A percentile compares a stretch with the other conserved stretches of the same genome.
phyloP scores from a whole-genome alignment of 2,888 invertebrate species.

The Euclidia mi region DNA sequence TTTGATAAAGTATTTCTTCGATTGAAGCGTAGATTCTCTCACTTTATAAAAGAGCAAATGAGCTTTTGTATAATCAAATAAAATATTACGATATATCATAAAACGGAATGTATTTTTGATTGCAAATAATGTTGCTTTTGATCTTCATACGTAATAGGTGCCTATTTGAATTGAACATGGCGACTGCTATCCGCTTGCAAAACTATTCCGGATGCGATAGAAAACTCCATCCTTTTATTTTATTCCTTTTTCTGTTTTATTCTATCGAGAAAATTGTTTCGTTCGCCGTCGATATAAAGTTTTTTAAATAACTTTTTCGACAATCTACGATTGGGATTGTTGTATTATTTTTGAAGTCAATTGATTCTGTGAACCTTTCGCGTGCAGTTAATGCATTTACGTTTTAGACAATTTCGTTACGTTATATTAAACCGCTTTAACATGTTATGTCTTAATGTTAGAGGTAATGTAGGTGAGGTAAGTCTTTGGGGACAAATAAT shows the following conservation, averaged over 20 bases:
- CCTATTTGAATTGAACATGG: conserved; percentile 76
- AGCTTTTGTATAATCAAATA: conserved; percentile 30
- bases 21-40: too few relatives aligned
- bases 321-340: neutral
- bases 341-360: neutral
- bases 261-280: conserved; percentile 79
- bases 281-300: conserved; percentile 50
- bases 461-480: too few relatives aligned
- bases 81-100: conserved; percentile 31
- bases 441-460: too few relatives aligned
- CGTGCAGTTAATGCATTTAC: too few relatives aligned
- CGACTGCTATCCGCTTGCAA: conserved; percentile 84
- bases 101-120: conserved; percentile 33
- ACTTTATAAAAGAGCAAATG: conserved; percentile 5
- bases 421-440: too few relatives aligned
- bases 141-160: conserved; percentile 68
- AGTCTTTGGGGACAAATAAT: too few relatives aligned
- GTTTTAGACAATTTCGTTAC: too few relatives aligned
- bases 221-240: conserved; percentile 85
- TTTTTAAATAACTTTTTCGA: conserved; percentile 15
- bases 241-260: conserved; percentile 83
- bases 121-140: conserved; percentile 20
- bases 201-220: conserved; percentile 85
- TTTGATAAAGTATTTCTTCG: too few relatives aligned
- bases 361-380: too few relatives aligned